Percentiles rank a stretch among this genome's conserved stretches.
Conservation (phyloP, 2,888 invertebrate species). For the Drosophila limbata region DNA sequence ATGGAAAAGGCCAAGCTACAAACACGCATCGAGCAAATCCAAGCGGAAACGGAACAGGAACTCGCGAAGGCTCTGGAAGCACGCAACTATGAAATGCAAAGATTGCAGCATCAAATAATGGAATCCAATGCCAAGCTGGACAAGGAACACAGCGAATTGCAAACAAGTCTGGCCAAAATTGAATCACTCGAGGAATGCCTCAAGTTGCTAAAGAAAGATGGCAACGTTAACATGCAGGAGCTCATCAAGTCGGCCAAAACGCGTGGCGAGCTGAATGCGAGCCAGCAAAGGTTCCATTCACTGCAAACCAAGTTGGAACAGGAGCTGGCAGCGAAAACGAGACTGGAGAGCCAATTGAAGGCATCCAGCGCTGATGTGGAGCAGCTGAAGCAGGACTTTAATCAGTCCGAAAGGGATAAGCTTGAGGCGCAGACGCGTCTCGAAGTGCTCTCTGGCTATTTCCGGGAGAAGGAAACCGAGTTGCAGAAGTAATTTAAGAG, state of each 20-base stretch:
- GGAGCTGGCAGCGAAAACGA: slow-evolving; percentile 85
- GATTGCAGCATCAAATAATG: slow-evolving; percentile 82
- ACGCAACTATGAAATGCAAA: slow-evolving; percentile 83
- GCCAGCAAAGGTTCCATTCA: slow-evolving; percentile 86
- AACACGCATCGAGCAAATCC: slow-evolving; percentile 81
- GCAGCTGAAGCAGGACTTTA: slow-evolving; percentile 87
- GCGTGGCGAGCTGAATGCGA: slow-evolving; percentile 87
- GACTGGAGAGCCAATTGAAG: slow-evolving; percentile 85
- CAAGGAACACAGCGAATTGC: slow-evolving; percentile 79
- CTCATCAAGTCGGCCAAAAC: slow-evolving; percentile 87
- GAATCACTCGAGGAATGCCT: slow-evolving; percentile 86
- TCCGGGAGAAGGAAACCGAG: slow-evolving; percentile 95
- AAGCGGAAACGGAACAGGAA: slow-evolving; percentile 84
- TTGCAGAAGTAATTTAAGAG: too few species aligned
- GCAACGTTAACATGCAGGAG: slow-evolving; percentile 85
- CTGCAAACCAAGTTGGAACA: slow-evolving; percentile 85
- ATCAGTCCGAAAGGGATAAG: slow-evolving; percentile 89
- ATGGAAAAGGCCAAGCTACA: slow-evolving; percentile 84
- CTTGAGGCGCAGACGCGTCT: slow-evolving; percentile 92
- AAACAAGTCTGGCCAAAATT: slow-evolving; percentile 83
- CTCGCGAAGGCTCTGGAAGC: slow-evolving; percentile 80
- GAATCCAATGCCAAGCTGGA: slow-evolving; percentile 77
- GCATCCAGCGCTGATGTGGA: slow-evolving; percentile 86
- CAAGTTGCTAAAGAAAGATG: slow-evolving; percentile 84
- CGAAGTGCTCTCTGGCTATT: slow-evolving; percentile 94